phyloP scores from a whole-genome alignment of 2,113 vertebrate genomes.

The Romanogobio albipinnatus region DNA sequence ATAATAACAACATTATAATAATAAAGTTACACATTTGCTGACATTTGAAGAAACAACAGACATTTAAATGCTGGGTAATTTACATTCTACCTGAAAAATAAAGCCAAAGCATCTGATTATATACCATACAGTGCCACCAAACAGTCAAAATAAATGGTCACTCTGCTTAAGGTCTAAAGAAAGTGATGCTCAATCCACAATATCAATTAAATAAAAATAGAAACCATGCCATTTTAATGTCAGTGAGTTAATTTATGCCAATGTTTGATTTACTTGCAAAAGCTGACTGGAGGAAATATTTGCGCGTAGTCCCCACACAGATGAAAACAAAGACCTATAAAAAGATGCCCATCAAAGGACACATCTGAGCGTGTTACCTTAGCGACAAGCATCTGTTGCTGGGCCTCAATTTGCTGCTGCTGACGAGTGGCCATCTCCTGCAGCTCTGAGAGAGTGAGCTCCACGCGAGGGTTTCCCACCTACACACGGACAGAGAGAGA shows the following conservation, averaged over 20 bases:
- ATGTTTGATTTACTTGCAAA: not conserved
- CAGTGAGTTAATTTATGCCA: not conserved
- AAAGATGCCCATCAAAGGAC: constrained; percentile 27
- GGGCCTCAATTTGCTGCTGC: constrained; percentile 88
- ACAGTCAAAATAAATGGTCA: not conserved
- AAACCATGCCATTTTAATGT: not conserved
- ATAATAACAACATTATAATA: too few relatives aligned
- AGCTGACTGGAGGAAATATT: not conserved
- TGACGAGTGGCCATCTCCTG: constrained; percentile 89
- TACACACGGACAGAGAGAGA: constrained; percentile 55
- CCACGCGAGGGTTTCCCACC: constrained; percentile 83
- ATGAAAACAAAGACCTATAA: not conserved
- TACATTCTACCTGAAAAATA: not conserved
- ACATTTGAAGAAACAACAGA: not conserved
- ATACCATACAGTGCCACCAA: not conserved
- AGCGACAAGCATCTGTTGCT: constrained; percentile 88
- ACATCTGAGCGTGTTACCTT: constrained; percentile 75
- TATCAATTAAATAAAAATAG: not conserved
- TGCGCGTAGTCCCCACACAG: not conserved
- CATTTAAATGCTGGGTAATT: not conserved
- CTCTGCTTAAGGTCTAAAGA: not conserved
- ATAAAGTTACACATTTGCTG: not conserved
- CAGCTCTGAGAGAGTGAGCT: constrained; percentile 86
- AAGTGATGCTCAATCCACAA: not conserved
- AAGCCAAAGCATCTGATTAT: not conserved